Evolutionary conservation across 1,140 invertebrate species (phyloP).

Genomic region (Diploscapter pachys): DNA sequence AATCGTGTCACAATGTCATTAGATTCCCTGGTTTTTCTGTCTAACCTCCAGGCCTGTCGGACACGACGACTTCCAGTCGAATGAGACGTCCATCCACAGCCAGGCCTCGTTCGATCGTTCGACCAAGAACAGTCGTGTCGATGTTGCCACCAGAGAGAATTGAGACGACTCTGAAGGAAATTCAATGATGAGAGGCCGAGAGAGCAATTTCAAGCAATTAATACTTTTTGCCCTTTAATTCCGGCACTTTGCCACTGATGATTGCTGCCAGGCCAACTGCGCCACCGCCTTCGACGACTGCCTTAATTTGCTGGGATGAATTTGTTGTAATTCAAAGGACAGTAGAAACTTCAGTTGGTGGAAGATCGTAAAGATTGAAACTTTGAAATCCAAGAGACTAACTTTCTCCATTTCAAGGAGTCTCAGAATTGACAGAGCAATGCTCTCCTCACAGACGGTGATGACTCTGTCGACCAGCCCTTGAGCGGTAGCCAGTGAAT

Average conservation of each 20-base stretch:
- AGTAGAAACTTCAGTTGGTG: no score
- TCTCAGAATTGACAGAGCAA: conserved; percentile 80
- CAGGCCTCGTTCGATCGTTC: conserved; percentile 81
- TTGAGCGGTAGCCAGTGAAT: conserved; percentile 76
- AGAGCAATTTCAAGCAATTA: background rate
- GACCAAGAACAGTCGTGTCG: conserved; percentile 81
- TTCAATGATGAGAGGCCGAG: no score
- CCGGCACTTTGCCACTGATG: conserved; percentile 75
- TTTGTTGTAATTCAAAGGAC: background rate
- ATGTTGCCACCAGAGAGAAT: conserved; percentile 86
- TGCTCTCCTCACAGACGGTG: conserved; percentile 66
- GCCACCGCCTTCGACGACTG: conserved; percentile 86
- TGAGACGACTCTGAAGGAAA: conserved; percentile 71
- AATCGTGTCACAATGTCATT: no score
- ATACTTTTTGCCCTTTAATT: conserved; percentile 80
- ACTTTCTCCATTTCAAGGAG: conserved; percentile 77
- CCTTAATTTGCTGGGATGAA: conserved; percentile 62
- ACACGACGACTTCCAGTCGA: conserved; percentile 82
- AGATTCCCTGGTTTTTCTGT: no score
- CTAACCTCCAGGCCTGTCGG: conserved; percentile 66
- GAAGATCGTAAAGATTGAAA: no score
- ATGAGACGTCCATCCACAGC: conserved; percentile 80
- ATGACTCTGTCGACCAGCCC: conserved; percentile 79
- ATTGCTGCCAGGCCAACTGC: conserved; percentile 81
- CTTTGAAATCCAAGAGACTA: background rate